A percentile compares a stretch with the other conserved stretches of the same genome.
Evolutionary conservation across 2,888 invertebrate genomes (phyloP).

Genomic region (Harmothoe impar): DNA sequence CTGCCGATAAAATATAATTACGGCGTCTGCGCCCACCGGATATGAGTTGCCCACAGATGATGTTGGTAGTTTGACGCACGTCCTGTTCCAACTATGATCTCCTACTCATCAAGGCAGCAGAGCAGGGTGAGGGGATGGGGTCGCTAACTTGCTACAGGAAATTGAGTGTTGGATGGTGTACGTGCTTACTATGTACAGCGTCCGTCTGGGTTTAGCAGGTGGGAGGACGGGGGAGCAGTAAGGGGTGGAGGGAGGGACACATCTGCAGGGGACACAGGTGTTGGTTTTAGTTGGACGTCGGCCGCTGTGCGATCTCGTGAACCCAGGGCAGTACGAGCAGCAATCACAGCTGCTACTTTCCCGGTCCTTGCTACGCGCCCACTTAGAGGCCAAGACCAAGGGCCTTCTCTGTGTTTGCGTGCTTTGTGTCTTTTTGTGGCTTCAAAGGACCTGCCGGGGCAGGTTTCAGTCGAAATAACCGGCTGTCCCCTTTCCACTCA

Average conservation of each 20-base stretch:
- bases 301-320: not conserved
- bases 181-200: not conserved
- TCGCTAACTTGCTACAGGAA: not conserved
- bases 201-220: not conserved
- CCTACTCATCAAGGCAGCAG: not conserved
- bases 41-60: not conserved
- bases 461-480: not conserved
- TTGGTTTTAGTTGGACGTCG: constrained; percentile 3
- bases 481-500: not conserved
- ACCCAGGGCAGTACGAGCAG: not conserved
- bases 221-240: not conserved
- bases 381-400: not conserved
- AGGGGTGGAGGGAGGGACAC: not conserved
- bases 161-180: not conserved
- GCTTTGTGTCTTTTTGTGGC: not conserved
- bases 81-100: not conserved
- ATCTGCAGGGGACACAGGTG: not conserved
- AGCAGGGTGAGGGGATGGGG: not conserved
- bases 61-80: not conserved
- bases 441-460: not conserved
- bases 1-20: not conserved
- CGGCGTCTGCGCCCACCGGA: not conserved
- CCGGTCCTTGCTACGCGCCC: not conserved
- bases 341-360: constrained; percentile 25
- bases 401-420: not conserved